phyloP scores from a whole-genome alignment of 2,113 vertebrate species.

The Megaceryle maxima region DNA sequence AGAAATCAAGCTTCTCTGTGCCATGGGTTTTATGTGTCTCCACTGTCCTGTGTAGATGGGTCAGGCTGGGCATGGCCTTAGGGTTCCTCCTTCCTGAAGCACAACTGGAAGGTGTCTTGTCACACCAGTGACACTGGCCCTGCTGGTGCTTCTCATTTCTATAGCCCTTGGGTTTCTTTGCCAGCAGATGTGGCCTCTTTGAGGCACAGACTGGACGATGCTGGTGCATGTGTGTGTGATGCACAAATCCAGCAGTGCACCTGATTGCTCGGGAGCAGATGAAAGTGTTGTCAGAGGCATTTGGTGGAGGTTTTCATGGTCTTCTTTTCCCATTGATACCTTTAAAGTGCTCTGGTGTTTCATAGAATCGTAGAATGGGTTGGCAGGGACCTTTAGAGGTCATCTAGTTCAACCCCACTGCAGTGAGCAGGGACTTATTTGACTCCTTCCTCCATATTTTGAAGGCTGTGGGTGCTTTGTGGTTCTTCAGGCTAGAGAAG shows the following conservation, averaged over 20 bases:
- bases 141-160: not conserved
- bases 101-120: not conserved
- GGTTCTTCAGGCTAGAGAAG: not conserved
- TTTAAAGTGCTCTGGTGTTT: rapidly evolving
- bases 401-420: no score
- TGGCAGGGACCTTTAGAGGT: no score
- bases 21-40: not conserved
- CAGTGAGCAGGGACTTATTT: no score
- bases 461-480: not conserved
- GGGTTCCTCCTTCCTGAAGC: not conserved
- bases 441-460: not conserved
- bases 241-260: no score
- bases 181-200: not conserved
- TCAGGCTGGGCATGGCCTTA: not conserved
- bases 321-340: not conserved
- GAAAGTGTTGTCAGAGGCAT: not conserved
- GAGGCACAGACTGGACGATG: not conserved
- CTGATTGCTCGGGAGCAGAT: not conserved
- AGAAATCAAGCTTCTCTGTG: not conserved
- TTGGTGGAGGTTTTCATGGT: not conserved
- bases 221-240: rapidly evolving
- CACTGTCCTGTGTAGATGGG: not conserved
- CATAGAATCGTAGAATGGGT: no score
- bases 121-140: not conserved
- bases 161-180: not conserved